phyloP scores from a whole-genome alignment of 1,140 invertebrate genomes.

The Adoxophyes honmai region DNA sequence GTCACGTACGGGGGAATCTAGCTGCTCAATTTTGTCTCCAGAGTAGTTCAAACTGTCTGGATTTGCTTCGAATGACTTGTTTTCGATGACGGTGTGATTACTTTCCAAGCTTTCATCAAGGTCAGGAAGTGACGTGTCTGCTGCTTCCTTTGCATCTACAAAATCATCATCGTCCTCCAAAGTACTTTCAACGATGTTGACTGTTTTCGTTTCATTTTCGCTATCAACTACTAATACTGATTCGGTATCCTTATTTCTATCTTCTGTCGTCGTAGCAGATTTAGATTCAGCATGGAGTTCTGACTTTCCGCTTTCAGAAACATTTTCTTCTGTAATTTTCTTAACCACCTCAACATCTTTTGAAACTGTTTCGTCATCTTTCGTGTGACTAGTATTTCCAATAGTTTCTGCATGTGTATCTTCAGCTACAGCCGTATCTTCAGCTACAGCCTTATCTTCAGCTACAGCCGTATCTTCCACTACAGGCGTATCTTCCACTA shows the following conservation, averaged over 20 bases:
- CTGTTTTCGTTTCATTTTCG: neutral
- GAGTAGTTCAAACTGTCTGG: conserved; percentile 25
- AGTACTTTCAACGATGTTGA: neutral
- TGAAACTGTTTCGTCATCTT: neutral
- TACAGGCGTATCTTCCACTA: no score
- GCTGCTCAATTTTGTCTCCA: conserved; percentile 19
- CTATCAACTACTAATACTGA: conserved; percentile 11
- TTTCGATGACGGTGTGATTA: conserved; percentile 55
- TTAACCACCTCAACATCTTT: neutral
- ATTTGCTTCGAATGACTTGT: conserved; percentile 45
- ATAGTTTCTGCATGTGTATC: neutral
- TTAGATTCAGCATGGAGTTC: no score
- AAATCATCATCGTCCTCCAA: conserved; percentile 13
- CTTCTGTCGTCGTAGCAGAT: no score
- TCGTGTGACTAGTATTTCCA: neutral
- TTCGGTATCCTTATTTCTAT: neutral
- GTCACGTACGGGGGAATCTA: conserved; percentile 28
- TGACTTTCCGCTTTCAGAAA: no score
- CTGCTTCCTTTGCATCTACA: conserved; percentile 21
- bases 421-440: neutral
- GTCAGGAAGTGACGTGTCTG: conserved; percentile 43
- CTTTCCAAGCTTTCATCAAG: conserved; percentile 53
- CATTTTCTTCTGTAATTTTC: neutral
- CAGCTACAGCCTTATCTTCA: conserved; percentile 8
- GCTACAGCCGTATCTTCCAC: no score